A percentile compares a stretch with the other conserved stretches of the same genome.
These are phyloP conservation scores for Phortica magna DNA, from an alignment of 2,888 invertebrate species.

Conservation along the genomic window DNA sequence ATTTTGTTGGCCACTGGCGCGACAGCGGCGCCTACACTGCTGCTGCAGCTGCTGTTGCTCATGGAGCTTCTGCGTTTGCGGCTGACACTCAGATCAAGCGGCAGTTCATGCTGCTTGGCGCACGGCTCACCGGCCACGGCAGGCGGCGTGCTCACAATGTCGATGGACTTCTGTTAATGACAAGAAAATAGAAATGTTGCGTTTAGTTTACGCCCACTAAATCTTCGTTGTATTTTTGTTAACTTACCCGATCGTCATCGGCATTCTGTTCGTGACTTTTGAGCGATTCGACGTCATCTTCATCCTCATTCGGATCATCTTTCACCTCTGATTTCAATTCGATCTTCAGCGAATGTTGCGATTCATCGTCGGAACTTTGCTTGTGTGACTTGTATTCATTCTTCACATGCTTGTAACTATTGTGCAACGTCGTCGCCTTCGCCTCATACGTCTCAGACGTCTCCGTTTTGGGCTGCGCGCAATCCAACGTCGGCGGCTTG, in stretches of 20 bases:
- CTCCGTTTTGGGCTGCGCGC: constrained; percentile 4
- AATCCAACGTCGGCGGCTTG: constrained; percentile 24
- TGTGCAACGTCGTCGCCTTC: constrained; percentile 19
- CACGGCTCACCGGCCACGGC: constrained; percentile 46
- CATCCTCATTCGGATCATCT: constrained; percentile 37
- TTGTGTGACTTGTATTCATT: neutral
- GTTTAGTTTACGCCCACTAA: neutral
- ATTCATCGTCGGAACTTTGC: constrained; percentile 49
- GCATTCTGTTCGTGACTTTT: constrained; percentile 47
- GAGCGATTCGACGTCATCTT: constrained; percentile 37
- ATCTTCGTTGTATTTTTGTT: neutral
- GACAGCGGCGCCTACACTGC: constrained; percentile 35
- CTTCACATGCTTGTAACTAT: constrained; percentile 27
- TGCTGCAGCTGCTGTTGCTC: constrained; percentile 32
- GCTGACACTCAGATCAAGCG: constrained; percentile 86
- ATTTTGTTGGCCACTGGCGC: constrained; percentile 43
- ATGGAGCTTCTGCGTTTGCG: constrained; percentile 79
- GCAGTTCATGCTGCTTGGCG: constrained; percentile 81
- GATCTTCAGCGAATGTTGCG: constrained; percentile 47
- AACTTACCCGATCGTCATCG: constrained; percentile 75
- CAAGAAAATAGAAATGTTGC: neutral
- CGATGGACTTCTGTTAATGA: constrained; percentile 73
- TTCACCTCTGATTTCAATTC: constrained; percentile 51
- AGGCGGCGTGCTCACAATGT: constrained; percentile 74
- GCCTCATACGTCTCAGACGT: constrained; percentile 8